Evolutionary conservation across 2,797 vertebrate genomes (phyloP).

Genomic region (Sparidentex hasta): DNA sequence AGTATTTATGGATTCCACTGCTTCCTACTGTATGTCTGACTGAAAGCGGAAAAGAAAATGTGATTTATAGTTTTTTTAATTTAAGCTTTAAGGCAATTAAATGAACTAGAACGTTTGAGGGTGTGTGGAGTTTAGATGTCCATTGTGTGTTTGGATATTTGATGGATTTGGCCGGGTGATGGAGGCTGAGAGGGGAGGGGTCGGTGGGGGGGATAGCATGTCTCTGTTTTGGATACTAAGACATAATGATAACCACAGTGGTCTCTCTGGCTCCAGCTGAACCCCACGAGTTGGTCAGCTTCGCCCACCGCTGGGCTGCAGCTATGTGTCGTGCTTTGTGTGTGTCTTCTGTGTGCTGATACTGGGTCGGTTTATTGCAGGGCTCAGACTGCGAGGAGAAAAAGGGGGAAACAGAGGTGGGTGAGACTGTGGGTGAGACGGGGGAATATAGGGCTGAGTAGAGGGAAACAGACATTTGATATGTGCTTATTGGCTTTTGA

Average conservation of each 20-base stretch:
- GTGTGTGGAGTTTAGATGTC: conserved; percentile 39
- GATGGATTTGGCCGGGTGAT: conserved; percentile 43
- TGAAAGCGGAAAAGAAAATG: background rate
- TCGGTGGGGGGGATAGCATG: conserved; percentile 27
- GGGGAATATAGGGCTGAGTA: conserved; percentile 41
- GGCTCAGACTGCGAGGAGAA: conserved; percentile 19
- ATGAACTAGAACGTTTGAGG: conserved; percentile 18
- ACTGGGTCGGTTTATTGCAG: conserved; percentile 37
- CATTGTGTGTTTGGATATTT: conserved; percentile 42
- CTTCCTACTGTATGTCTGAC: conserved; percentile 22
- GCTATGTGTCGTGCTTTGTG: conserved; percentile 34
- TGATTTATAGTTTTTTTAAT: conserved; percentile 56
- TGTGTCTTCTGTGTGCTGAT: conserved; percentile 25
- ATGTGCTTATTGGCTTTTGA: conserved; percentile 51
- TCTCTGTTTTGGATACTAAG: conserved; percentile 77
- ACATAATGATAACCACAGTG: conserved; percentile 63
- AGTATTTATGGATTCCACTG: conserved; percentile 19
- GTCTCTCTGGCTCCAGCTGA: conserved; percentile 73
- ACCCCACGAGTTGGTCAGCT: conserved; percentile 54
- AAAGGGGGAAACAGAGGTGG: conserved; percentile 8
- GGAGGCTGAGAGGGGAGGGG: conserved; percentile 19
- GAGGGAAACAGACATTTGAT: conserved; percentile 58
- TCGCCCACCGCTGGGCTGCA: conserved; percentile 49
- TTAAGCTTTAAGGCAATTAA: conserved; percentile 50
- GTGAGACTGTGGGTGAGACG: conserved; percentile 3